Evolutionary conservation across 2,888 invertebrate species (phyloP), one percentile per base, ranked within the genome.

Genomic region (Hymenopus coronatus): DNA sequence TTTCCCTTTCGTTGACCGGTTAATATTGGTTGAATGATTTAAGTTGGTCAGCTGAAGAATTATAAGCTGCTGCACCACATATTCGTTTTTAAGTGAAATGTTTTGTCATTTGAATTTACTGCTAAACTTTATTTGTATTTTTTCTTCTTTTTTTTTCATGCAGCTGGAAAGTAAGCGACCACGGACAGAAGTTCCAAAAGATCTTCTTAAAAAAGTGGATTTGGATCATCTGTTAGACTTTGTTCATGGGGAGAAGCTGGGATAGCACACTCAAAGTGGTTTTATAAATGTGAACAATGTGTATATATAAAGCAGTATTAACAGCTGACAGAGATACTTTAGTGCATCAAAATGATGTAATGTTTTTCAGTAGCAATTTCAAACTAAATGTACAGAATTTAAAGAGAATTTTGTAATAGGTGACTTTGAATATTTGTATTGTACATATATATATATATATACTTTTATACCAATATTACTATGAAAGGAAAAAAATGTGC

Each of bases 241-340:
- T 70, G 54, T 88, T 84, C 88, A 88, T 85, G 88, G 88, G 27
- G 88, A 88, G 33, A 82, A 87, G 25, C 54, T 70, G 54, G 20
- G 4, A 70, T 70, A 25, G 25, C 54, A 70, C 20, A 20, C 20
- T 20, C 54, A 15, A 20, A 25, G 54, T 20, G 54, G 0, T 40
- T 40, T 40, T 70, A 70, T 8, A 70, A 20, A 70, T 20, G 20
- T 20, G 25, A 25, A 70, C 54, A 70, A 6, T 70, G 54, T 70
- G 20, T 70, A 70, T 70, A 25, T 15, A 3, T 70, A 20, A 25
- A 70, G 40, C 40, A 40, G 40, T 40, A 40, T 40, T 40, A 40
- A 40, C 40, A 40, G 20, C 54, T 70, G 54, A 2, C 6, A 70
- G 2, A 70, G 54, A 70, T 25, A 12, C 40, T 40, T 12, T 12